These are phyloP conservation scores for Saimiri boliviensis DNA, from an alignment of 2,113 vertebrate species.

Conservation along the genomic window DNA sequence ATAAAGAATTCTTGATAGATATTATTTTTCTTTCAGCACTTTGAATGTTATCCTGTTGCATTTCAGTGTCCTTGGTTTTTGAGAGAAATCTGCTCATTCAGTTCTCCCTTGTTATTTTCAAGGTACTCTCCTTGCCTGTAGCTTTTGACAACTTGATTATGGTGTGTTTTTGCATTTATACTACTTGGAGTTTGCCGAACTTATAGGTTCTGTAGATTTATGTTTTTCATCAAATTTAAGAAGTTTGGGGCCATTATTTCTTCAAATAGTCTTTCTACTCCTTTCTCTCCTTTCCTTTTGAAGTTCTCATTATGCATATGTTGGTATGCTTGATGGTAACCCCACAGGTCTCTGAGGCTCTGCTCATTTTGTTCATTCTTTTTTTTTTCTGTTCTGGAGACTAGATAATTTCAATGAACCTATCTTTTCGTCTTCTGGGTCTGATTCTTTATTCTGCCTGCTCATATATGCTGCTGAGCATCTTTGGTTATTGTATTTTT, in stretches of 20 bases:
- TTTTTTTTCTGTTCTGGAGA: background rate
- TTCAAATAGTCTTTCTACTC: background rate
- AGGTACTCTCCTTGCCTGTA: background rate
- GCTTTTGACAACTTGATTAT: background rate
- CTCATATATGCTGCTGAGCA: background rate
- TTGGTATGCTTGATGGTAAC: background rate
- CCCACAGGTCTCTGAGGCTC: background rate
- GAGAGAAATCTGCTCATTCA: background rate
- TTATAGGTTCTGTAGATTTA: background rate
- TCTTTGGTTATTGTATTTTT: background rate
- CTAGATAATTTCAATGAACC: conserved; percentile 2
- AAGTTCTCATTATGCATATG: background rate
- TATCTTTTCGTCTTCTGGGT: background rate
- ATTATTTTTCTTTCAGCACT: background rate
- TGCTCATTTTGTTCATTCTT: background rate
- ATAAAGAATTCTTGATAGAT: background rate
- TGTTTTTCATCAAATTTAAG: background rate
- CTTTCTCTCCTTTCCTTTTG: background rate
- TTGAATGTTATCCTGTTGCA: background rate
- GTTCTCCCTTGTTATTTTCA: background rate
- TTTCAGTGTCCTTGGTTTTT: background rate
- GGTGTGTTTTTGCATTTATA: background rate
- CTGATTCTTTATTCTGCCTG: background rate
- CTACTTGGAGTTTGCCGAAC: background rate
- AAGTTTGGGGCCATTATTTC: background rate